These are phyloP conservation scores for Heteromormyrus szaboi DNA, from an alignment of 2,797 vertebrate species.

Conservation along the genomic window DNA sequence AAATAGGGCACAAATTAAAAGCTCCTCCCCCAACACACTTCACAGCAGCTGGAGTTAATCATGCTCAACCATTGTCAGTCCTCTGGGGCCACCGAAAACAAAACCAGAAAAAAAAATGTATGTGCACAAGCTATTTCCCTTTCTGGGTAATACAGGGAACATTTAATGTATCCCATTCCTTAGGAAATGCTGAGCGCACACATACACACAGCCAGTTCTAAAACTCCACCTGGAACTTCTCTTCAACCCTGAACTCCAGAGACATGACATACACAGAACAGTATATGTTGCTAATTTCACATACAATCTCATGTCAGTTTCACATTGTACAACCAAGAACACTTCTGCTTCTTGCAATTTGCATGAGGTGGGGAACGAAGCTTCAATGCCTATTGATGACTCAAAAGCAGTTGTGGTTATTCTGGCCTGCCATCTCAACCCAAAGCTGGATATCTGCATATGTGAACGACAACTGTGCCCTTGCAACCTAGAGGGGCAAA, in stretches of 20 bases:
- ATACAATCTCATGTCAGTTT: background rate
- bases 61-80: background rate
- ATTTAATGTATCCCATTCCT: background rate
- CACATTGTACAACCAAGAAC: background rate
- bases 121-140: background rate
- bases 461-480: background rate
- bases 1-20: background rate
- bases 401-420: background rate
- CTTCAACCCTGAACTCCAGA: background rate
- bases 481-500: background rate
- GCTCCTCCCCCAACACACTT: background rate
- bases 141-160: background rate
- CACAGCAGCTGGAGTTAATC: slow-evolving; percentile 9
- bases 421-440: background rate
- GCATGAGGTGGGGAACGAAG: background rate
- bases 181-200: background rate
- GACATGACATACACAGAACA: background rate
- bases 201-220: background rate
- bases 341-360: background rate
- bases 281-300: background rate
- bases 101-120: background rate
- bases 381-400: background rate
- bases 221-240: background rate
- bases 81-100: background rate
- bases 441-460: background rate